Base-by-base conservation (phyloP, 1,140 invertebrate species). In the Drosophila willistoni region DNA sequence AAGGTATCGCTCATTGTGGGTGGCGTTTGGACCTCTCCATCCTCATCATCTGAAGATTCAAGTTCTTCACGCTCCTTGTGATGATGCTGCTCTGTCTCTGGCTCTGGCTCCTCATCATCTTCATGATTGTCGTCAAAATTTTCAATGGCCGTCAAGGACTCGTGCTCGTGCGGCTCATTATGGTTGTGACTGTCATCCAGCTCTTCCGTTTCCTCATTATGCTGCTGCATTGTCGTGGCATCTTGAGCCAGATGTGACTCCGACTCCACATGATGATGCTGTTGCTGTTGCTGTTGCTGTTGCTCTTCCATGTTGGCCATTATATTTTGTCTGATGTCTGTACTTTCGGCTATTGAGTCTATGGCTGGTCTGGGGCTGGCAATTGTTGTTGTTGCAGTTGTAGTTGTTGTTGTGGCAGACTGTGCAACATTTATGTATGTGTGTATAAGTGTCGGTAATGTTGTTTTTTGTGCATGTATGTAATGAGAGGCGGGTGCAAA, bases 21-120 rank as follows among this genome's bases (percentile, higher is more conserved):
- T 51, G 1, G 41, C 77, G 7, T 42, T 73, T 17, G 47, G n/a
- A 3, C 9, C 4, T 61, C 65, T 12, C 36, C 71, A 19, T 71
- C 83, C 44, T 90, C 87, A 44, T 91, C 90, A 9, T 85, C 89
- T 0, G 86, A 91, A 6, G 86, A 91, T 19, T 85, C 81, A 19
- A 87, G 22, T 33, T 91, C 73, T 47, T 91, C 82, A 1, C 82
- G 82, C 33, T 85, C 81, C 34, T 59, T 51, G 10, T 70, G 47
- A 19, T 69, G 14, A 14, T 56, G 42, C 10, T 9, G n/a, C 13
- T 14, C 33, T 64, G 22, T 29, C 44, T 56, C 33, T 9, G 81
- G 51, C 7, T 66, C 33, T 29, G 29, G 47, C 7, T 69, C 66
- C 42, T 34, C 55, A 14, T 61, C 47, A 22, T 90, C 75, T 7